Conservation (phyloP, 2,888 invertebrate genomes). For the Pachycephus smyrnensis region DNA sequence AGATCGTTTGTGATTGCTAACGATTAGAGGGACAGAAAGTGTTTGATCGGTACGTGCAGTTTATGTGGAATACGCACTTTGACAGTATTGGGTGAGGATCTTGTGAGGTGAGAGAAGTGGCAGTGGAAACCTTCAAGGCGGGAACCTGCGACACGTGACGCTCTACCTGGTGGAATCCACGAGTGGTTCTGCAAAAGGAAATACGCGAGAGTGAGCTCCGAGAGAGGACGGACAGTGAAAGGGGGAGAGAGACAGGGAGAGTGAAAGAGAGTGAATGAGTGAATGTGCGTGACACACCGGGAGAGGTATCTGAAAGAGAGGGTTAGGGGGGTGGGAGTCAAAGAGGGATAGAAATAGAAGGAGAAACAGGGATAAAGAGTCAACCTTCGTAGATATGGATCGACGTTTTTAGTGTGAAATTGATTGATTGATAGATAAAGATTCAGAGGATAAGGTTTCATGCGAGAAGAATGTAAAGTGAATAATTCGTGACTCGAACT, state of each 20-base stretch:
- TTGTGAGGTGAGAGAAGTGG: not conserved
- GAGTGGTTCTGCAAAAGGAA: conserved; percentile 13
- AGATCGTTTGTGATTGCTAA: not conserved
- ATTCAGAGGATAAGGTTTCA: not conserved
- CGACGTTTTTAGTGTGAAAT: not conserved
- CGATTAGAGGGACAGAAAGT: not conserved
- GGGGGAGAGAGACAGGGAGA: conserved; percentile 15
- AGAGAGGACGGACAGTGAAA: conserved; percentile 23
- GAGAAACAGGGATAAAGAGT: not conserved
- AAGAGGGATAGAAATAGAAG: not conserved
- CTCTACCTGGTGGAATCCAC: conserved; percentile 6
- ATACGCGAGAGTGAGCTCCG: conserved; percentile 13
- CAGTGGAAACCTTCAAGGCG: conserved; percentile 10
- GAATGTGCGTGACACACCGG: not conserved
- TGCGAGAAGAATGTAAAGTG: not conserved
- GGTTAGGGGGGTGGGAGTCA: not conserved
- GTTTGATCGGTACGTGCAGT: not conserved
- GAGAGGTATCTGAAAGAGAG: not conserved
- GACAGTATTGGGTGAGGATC: not conserved
- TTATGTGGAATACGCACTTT: not conserved
- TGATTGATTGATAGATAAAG: not conserved
- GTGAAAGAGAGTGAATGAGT: conserved; percentile 9
- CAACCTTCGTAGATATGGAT: not conserved
- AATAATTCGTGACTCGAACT: not conserved
- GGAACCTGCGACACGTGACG: conserved; percentile 26